Base-by-base conservation (phyloP, 2,797 vertebrate species). In the Pogonophryne albipinna region DNA sequence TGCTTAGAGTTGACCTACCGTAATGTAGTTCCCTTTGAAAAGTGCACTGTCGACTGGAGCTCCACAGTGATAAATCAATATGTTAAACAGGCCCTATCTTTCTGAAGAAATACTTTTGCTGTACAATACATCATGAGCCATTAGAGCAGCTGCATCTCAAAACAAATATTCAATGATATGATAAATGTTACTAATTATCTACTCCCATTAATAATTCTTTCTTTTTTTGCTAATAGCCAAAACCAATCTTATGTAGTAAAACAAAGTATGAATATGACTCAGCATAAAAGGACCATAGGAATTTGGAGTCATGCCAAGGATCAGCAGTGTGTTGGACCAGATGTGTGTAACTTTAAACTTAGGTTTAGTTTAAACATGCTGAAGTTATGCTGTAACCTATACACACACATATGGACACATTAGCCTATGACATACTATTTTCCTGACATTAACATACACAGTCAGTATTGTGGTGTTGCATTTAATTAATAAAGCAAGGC, bases 51-150 rank as follows among this genome's bases (percentile, higher is more conserved):
- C 85, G 92, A 94, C 93, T 93, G 68, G 71, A 94, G 94, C 85
- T 85, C 72, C 80, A 71, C 88, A 74, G 89, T 83, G 90, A 96
- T 96, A 93, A 92, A 94, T 96, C 94, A 94, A 95, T 94, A 94
- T 87, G 92, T 94, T 90, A 93, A 95, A 92, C 88, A 90, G 89
- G 87, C 77, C 11, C 82, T 73, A 73, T 82, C 91, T 93, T 91
- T 92, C 58, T 73, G 92, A 66, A 86, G 82, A 88, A 94, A 91
- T 45, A 80, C 67, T 83, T 93, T 81, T 85, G 73, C 78, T 84
- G 85, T 85, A 90, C 87, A 91, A 92, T 77, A 90, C 90, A 95
- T 95, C 91, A 93, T 65, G 74, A 76, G 67, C 85, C 84, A 68
- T 76, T 46, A 23, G 17, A 62, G 74, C 68, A 66, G 70, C 74